phyloP scores from a whole-genome alignment of 2,888 invertebrate species.

The Dioctria linearis region DNA sequence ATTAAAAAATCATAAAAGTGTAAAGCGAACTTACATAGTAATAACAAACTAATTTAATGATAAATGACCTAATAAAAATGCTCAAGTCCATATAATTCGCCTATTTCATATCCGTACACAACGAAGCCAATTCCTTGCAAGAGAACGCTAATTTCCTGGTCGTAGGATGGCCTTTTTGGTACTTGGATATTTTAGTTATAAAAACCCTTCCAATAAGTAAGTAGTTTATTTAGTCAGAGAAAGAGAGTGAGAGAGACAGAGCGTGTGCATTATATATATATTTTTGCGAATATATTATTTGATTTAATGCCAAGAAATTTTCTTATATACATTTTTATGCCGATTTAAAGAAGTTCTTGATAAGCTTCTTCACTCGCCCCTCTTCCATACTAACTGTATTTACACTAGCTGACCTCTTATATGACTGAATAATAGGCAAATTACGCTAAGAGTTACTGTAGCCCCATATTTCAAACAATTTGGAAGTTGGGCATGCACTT shows the following conservation, averaged over 20 bases:
- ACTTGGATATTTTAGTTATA: too few species aligned
- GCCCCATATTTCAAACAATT: slow-evolving; percentile 46
- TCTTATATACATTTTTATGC: slow-evolving; percentile 38
- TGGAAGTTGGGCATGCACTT: slow-evolving; percentile 40
- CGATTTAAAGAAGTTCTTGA: slow-evolving; percentile 42
- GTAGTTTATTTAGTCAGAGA: background rate
- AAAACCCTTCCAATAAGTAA: too few species aligned
- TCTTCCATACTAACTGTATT: too few species aligned
- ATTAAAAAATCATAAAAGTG: slow-evolving; percentile 37
- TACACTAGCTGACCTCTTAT: slow-evolving; percentile 4
- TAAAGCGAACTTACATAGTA: slow-evolving; percentile 14
- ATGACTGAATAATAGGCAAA: slow-evolving; percentile 44
- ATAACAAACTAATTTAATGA: slow-evolving; percentile 36
- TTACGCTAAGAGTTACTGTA: slow-evolving; percentile 27
- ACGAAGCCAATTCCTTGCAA: slow-evolving; percentile 37
- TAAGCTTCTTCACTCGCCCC: background rate
- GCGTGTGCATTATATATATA: slow-evolving; percentile 34
- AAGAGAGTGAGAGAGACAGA: background rate
- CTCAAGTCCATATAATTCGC: slow-evolving; percentile 42
- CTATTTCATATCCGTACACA: slow-evolving; percentile 43
- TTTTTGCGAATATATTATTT: slow-evolving; percentile 50
- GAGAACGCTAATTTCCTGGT: slow-evolving; percentile 17
- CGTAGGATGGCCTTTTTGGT: slow-evolving; percentile 7
- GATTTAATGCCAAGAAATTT: slow-evolving; percentile 51
- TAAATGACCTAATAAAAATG: slow-evolving; percentile 36